A percentile compares a stretch with the other conserved stretches of the same genome.
phyloP scores from a whole-genome alignment of 2,797 vertebrate species.

The Leptoclinus maculatus region DNA sequence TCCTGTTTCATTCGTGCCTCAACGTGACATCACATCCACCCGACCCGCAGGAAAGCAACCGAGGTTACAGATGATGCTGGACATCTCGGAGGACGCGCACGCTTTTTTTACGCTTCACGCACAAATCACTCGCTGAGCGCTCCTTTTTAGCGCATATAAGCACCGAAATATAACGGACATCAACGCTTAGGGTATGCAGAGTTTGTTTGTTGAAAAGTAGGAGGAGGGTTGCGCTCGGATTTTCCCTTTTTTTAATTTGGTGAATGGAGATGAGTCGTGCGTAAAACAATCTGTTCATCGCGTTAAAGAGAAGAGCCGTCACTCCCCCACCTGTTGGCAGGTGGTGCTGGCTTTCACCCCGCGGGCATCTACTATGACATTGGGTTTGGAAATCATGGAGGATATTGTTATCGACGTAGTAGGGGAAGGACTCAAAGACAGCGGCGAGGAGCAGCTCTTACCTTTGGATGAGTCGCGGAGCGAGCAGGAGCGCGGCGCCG shows the following conservation, averaged over 20 bases:
- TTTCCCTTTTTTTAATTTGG: slow-evolving; percentile 13
- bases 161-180: slow-evolving; percentile 32
- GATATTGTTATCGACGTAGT: slow-evolving; percentile 86
- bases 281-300: slow-evolving; percentile 49
- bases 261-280: slow-evolving; percentile 60
- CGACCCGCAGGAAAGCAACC: slow-evolving; percentile 72
- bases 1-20: slow-evolving; percentile 58
- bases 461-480: slow-evolving; percentile 60
- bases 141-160: slow-evolving; percentile 5
- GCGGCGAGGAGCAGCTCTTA: slow-evolving; percentile 71
- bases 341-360: slow-evolving; percentile 66
- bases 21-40: slow-evolving; percentile 83
- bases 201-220: slow-evolving; percentile 15
- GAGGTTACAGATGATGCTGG: slow-evolving; percentile 78
- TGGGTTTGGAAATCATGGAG: slow-evolving; percentile 84
- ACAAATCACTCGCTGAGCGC: slow-evolving; percentile 8
- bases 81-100: slow-evolving; percentile 66
- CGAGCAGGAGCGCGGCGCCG: slow-evolving; percentile 54
- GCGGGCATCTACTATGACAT: slow-evolving; percentile 82
- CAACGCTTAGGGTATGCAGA: slow-evolving; percentile 29
- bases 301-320: slow-evolving; percentile 42
- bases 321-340: slow-evolving; percentile 76
- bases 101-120: slow-evolving; percentile 46
- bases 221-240: slow-evolving; percentile 35
- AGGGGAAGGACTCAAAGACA: slow-evolving; percentile 81